Base-by-base conservation (phyloP, 2,888 invertebrate species). In the Monopis laevigella region DNA sequence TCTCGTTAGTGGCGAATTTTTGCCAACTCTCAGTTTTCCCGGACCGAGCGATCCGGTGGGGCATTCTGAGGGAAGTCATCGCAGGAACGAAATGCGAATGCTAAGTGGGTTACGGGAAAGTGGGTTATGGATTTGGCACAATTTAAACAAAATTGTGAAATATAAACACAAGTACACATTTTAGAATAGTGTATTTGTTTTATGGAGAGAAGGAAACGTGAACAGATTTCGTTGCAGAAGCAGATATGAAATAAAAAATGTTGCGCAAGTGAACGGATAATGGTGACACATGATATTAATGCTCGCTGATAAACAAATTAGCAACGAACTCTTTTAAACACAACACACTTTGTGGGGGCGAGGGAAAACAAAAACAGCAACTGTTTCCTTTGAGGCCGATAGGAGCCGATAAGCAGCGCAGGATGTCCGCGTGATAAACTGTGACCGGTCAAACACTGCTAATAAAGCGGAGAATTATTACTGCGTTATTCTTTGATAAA, bases 381-480 rank as follows among this genome's bases (percentile, higher is more conserved):
- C 74, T 73, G 78, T 63, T 77, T 78, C 78, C 78, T 72, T 59
- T 62, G 46, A 19, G 10, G n/a, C 30, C 50, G 77, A 77, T 77
- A 77, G 68, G 48, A 47, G 41, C 46, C 36, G 48, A 55, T 70
- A 66, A 59, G 51, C 45, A 43, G 43, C 46, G 50, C 77, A 74
- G 78, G 78, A 80, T 56, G 63, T 80, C 78, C 78, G 71, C 52
- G 53, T 48, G 78, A 78, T 78, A 77, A 56, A 47, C 38, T 40
- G 44, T 59, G 36, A 36, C 36, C 36, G 36, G 36, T 36, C 36
- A 36, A 36, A 36, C 16, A 21, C 21, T 21, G 32, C 32, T 32
- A 32, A 32, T 32, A 32, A 32, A 3, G 16, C 17, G 14, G 32
- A n/a, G n/a, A n/a, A n/a, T n/a, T n/a, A n/a, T n/a, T n/a, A n/a